Conservation (phyloP, 2,113 vertebrate genomes). For the Nothobranchius furzeri region DNA sequence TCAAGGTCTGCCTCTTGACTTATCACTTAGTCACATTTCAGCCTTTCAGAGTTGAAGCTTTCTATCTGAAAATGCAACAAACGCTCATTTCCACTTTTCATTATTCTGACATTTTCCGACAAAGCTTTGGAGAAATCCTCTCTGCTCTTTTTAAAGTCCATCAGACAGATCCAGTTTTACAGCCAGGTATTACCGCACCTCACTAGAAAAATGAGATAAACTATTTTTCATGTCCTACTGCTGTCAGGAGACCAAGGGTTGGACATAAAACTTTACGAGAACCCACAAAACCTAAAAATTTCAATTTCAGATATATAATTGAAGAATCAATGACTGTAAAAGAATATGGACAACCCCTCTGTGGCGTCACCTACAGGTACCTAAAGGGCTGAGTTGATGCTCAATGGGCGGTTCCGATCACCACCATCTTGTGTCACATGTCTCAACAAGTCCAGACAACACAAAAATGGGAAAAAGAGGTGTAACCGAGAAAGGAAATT, state of each 20-base stretch:
- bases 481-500: no score
- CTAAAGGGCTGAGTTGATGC: no score
- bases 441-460: no score
- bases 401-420: no score
- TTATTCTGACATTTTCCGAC: no score
- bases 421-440: no score
- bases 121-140: not conserved
- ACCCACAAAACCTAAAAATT: not conserved
- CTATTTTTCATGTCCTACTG: not conserved
- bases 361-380: no score
- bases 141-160: not conserved
- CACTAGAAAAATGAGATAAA: not conserved
- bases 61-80: not conserved
- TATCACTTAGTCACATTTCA: not conserved
- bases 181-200: not conserved
- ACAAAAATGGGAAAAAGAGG: no score
- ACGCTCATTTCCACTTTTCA: not conserved
- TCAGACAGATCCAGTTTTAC: not conserved
- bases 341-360: no score
- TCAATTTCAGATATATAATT: not conserved
- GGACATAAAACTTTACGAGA: not conserved
- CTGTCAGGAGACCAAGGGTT: not conserved
- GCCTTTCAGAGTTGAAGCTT: not conserved
- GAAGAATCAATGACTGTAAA: no score
- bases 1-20: conserved; percentile 18